phyloP scores from a whole-genome alignment of 2,113 vertebrate genomes.

The Cebus imitator region DNA sequence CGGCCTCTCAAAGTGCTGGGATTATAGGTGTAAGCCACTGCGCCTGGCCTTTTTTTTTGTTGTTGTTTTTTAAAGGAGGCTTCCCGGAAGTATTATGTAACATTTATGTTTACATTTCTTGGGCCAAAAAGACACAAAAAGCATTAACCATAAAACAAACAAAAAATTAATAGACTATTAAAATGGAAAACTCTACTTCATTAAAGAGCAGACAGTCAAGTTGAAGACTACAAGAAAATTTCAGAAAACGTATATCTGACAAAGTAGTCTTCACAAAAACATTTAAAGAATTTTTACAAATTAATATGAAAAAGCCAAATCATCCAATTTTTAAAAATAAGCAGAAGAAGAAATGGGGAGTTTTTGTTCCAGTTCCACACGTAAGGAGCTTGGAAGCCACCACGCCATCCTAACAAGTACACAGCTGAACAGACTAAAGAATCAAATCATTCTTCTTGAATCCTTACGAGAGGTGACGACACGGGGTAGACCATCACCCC shows the following conservation, averaged over 20 bases:
- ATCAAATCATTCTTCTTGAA: not conserved
- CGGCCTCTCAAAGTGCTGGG: too few relatives aligned
- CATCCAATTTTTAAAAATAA: not conserved
- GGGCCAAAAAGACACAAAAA: not conserved
- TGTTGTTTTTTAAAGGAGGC: not conserved
- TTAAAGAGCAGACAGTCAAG: not conserved
- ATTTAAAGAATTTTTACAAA: not conserved
- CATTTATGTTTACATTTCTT: not conserved
- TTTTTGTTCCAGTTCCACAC: not conserved
- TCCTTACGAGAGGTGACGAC: not conserved
- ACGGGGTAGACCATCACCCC: not conserved
- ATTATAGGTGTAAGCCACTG: too few relatives aligned
- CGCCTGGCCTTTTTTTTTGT: not conserved
- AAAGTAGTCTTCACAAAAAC: not conserved
- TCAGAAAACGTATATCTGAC: not conserved
- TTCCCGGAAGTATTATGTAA: not conserved
- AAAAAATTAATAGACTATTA: slow-evolving; percentile 10
- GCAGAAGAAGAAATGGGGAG: not conserved
- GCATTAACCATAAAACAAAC: not conserved
- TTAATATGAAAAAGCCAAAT: not conserved
- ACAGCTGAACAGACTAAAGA: not conserved
- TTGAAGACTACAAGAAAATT: not conserved
- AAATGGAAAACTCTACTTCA: not conserved
- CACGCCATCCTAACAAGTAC: not conserved
- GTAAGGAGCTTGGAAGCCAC: not conserved